These are phyloP conservation scores for Apodemia hepburni DNA, from an alignment of 2,888 invertebrate genomes.

Conservation along the genomic window DNA sequence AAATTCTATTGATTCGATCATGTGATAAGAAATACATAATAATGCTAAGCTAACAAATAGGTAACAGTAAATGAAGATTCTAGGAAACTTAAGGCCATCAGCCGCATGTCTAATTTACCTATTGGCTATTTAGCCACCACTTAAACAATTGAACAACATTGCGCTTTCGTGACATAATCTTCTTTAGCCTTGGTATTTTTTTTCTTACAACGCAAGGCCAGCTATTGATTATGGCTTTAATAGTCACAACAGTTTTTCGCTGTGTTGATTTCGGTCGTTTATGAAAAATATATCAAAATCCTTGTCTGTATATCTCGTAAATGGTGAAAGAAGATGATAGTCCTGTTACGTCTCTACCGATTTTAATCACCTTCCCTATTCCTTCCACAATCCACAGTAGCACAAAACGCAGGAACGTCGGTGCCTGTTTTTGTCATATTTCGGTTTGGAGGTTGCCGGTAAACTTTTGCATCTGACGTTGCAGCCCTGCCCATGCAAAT, in stretches of 20 bases:
- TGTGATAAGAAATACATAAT: background rate
- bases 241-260: background rate
- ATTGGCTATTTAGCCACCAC: background rate
- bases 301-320: no score
- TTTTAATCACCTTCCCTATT: no score
- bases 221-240: background rate
- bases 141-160: conserved; percentile 12
- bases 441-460: no score
- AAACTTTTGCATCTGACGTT: no score
- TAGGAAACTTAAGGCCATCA: conserved; percentile 1
- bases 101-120: conserved; percentile 12
- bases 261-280: no score
- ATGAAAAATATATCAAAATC: no score
- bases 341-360: no score
- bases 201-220: background rate
- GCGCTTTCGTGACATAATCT: conserved; percentile 10
- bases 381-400: no score
- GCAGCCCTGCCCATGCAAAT: no score
- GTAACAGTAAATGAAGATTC: conserved; percentile 3
- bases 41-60: background rate
- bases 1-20: background rate
- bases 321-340: no score
- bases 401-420: no score
- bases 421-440: no score
- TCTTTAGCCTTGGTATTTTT: background rate